A percentile compares a stretch with the other conserved stretches of the same genome.
These are phyloP conservation scores for Trissonchulus sp. DNA, from an alignment of 2,888 invertebrate genomes.

Conservation along the genomic window DNA sequence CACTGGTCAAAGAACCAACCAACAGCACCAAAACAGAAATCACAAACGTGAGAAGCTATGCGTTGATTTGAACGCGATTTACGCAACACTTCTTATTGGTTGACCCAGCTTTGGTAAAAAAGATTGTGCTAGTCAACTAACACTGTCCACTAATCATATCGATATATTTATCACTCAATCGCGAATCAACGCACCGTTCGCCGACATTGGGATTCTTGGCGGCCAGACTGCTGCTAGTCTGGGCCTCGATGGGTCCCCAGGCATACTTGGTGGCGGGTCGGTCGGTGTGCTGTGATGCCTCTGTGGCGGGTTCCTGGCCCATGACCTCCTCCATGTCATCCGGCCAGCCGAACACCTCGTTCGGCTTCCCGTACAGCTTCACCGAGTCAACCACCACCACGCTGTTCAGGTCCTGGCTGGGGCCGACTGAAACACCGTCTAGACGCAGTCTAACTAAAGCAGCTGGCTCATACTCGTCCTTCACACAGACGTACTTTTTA, in stretches of 20 bases:
- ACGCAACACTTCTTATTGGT: too few relatives aligned
- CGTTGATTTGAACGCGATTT: too few relatives aligned
- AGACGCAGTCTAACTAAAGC: too few relatives aligned
- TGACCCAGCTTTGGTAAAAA: too few relatives aligned
- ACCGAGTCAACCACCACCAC: conserved; percentile 88
- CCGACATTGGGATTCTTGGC: background rate
- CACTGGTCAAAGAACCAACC: too few relatives aligned
- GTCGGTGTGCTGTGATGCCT: background rate
- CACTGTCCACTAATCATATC: too few relatives aligned
- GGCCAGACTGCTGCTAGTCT: background rate
- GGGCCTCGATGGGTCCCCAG: conserved; percentile 1
- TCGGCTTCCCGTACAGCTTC: conserved; percentile 83
- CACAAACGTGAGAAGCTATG: too few relatives aligned
- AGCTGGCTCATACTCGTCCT: background rate
- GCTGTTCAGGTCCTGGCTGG: conserved; percentile 62
- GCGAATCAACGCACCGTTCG: background rate
- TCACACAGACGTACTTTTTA: too few relatives aligned
- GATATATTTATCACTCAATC: too few relatives aligned
- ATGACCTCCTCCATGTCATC: conserved; percentile 77
- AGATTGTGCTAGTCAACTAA: too few relatives aligned
- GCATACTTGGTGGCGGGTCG: conserved; percentile 14
- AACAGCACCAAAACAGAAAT: too few relatives aligned
- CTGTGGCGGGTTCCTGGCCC: background rate
- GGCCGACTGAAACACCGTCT: conserved; percentile 51
- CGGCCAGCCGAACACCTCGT: conserved; percentile 92